Percentiles rank a stretch among this genome's conserved stretches.
Conservation (phyloP, 1,140 invertebrate species). For the Lordiphosa stackelbergi region DNA sequence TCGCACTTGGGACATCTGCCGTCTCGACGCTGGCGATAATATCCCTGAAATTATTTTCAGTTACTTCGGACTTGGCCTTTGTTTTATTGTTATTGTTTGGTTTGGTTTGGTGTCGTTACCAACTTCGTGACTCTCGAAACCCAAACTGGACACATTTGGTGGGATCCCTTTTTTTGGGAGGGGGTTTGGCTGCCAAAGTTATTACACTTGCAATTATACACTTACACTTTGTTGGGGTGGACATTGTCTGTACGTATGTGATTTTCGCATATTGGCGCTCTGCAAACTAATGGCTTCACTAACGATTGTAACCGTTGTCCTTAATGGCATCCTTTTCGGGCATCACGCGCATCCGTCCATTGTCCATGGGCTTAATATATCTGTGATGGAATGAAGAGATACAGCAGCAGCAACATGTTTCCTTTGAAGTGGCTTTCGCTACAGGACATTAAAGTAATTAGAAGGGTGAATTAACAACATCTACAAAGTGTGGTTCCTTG, state of each 20-base stretch:
- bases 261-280: conserved; percentile 71
- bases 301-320: conserved; percentile 74
- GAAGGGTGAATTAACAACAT: neutral
- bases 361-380: conserved; percentile 30
- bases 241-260: conserved; percentile 31
- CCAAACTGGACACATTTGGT: conserved; percentile 14
- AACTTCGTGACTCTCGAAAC: conserved; percentile 41
- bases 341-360: conserved; percentile 55
- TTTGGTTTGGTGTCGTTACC: conserved; percentile 32
- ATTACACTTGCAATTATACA: conserved; percentile 75
- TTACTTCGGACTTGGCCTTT: conserved; percentile 53
- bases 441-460: conserved; percentile 41
- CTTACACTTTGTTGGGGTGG: conserved; percentile 26
- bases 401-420: conserved; percentile 9
- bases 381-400: conserved; percentile 36
- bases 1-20: conserved; percentile 67
- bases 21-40: conserved; percentile 53
- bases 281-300: conserved; percentile 71
- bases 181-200: conserved; percentile 35
- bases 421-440: neutral
- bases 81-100: conserved; percentile 71
- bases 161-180: neutral
- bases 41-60: conserved; percentile 73
- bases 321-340: conserved; percentile 70
- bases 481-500: no score